Conservation (phyloP, 2,888 invertebrate genomes). For the Nematopogon swammerdamellus region DNA sequence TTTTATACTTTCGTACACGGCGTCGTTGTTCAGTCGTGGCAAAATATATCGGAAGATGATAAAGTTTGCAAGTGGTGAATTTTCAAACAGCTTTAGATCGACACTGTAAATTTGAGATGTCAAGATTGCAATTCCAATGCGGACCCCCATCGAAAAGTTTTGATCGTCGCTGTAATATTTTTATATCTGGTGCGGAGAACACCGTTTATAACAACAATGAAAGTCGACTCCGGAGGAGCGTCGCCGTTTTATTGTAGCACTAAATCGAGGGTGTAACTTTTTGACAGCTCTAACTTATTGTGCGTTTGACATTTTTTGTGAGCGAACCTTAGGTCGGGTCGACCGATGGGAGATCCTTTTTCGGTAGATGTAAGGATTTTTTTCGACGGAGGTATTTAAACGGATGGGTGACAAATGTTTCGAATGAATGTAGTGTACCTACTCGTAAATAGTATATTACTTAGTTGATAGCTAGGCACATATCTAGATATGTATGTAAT, state of each 20-base stretch:
- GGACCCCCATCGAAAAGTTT: slow-evolving; percentile 8
- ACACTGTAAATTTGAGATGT: too few relatives aligned
- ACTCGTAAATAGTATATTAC: too few relatives aligned
- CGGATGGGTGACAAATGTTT: background rate
- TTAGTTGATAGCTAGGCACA: too few relatives aligned
- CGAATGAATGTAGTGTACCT: too few relatives aligned
- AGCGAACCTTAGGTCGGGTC: background rate
- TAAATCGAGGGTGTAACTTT: slow-evolving; percentile 20
- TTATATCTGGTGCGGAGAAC: slow-evolving; percentile 11
- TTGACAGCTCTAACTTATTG: background rate
- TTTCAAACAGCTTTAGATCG: too few relatives aligned
- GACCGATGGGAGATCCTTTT: background rate
- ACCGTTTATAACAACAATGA: background rate
- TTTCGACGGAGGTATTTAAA: slow-evolving; percentile 1
- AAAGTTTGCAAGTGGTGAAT: too few relatives aligned
- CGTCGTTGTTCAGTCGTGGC: too few relatives aligned
- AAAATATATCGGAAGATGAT: too few relatives aligned
- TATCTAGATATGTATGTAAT: too few relatives aligned
- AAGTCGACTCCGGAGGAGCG: slow-evolving; percentile 17
- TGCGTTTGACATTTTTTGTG: slow-evolving; percentile 3
- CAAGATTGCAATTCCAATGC: slow-evolving; percentile 1
- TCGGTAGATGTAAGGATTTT: background rate
- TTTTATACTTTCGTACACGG: too few relatives aligned
- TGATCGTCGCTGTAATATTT: slow-evolving; percentile 8
- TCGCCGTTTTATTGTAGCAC: slow-evolving; percentile 18